Conservation (phyloP, 1,140 invertebrate species). For the Hyphantria cunea region DNA sequence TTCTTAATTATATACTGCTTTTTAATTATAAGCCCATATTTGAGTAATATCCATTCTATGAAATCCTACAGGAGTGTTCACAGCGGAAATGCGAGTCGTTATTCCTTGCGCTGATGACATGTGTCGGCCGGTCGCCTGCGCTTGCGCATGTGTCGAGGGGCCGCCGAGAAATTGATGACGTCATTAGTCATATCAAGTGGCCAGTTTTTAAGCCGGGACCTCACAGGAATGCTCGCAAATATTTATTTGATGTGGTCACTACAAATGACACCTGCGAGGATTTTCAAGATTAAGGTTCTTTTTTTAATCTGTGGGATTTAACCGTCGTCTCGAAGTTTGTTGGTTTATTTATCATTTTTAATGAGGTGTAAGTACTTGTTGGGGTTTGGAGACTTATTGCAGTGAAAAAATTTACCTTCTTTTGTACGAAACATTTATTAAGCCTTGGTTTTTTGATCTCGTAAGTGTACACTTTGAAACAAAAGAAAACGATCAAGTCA, state of each 20-base stretch:
- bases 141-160: constrained; percentile 54
- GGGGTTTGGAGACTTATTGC: too few species aligned
- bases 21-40: too few species aligned
- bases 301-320: background rate
- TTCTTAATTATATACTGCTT: too few species aligned
- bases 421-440: too few species aligned
- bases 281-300: constrained; percentile 1
- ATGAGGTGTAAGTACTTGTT: too few species aligned
- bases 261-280: background rate
- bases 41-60: constrained; percentile 28
- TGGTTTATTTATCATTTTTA: too few species aligned
- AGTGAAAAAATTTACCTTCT: too few species aligned
- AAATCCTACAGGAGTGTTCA: constrained; percentile 33
- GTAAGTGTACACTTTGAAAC: too few species aligned
- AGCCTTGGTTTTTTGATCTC: too few species aligned
- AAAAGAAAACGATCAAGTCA: too few species aligned
- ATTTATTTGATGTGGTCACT: constrained; percentile 18
- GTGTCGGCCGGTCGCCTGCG: constrained; percentile 42
- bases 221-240: constrained; percentile 48
- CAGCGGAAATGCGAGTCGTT: constrained; percentile 66
- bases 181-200: constrained; percentile 68
- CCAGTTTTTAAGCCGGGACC: constrained; percentile 55
- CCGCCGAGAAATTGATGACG: constrained; percentile 70
- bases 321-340: background rate
- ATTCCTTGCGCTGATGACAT: constrained; percentile 60